Evolutionary conservation across 2,113 vertebrate species (phyloP).

Genomic region (Vireo altiloquus): DNA sequence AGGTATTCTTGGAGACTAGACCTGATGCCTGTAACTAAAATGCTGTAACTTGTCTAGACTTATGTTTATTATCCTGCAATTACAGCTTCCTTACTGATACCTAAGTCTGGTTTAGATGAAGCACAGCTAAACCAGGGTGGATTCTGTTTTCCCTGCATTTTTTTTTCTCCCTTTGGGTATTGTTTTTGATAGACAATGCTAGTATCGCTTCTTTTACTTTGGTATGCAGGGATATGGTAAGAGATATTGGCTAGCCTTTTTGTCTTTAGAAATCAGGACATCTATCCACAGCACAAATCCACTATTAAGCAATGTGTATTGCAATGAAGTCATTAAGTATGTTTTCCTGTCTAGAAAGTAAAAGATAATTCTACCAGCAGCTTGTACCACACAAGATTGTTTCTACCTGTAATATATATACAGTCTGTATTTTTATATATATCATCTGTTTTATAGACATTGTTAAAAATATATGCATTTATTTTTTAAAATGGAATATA

Average conservation of each 20-base stretch:
- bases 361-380: background rate
- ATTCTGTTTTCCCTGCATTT: background rate
- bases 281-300: background rate
- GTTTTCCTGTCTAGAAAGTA: background rate
- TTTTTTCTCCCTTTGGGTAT: background rate
- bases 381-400: background rate
- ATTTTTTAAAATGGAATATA: background rate
- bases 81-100: fast-evolving
- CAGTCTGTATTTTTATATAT: background rate
- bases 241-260: background rate
- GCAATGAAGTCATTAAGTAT: background rate
- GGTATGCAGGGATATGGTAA: background rate
- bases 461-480: background rate
- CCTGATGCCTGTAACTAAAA: background rate
- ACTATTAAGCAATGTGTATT: background rate
- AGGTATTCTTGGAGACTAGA: background rate
- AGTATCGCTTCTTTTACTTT: background rate
- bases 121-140: background rate
- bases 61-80: background rate
- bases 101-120: background rate
- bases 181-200: background rate
- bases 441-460: background rate
- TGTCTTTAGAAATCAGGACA: background rate
- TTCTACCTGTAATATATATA: background rate
- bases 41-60: background rate